Percentiles rank a stretch among this genome's conserved stretches.
These are phyloP conservation scores for Elaphurus davidianus DNA, from an alignment of 2,113 vertebrate genomes.

Conservation along the genomic window DNA sequence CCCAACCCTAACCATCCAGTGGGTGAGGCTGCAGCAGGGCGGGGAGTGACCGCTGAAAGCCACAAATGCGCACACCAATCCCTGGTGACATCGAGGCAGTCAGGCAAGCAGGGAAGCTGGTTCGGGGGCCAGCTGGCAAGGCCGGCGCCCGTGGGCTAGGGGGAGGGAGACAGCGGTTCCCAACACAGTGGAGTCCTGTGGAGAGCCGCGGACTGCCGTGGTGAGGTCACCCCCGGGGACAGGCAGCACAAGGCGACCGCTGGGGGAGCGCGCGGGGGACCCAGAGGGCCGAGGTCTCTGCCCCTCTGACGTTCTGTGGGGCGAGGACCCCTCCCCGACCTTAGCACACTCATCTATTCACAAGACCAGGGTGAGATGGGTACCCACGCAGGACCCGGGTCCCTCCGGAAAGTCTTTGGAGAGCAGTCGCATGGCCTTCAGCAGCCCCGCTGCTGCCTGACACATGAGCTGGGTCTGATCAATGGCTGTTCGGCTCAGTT, in stretches of 20 bases:
- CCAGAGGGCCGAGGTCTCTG: conserved; percentile 29
- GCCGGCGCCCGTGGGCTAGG: background rate
- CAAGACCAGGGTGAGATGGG: background rate
- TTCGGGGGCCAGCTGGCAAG: background rate
- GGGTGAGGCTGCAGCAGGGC: background rate
- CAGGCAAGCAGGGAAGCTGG: background rate
- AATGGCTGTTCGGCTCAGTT: background rate
- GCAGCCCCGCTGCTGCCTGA: background rate
- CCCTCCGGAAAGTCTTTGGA: background rate
- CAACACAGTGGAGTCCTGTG: conserved; percentile 6
- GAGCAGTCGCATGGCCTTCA: background rate
- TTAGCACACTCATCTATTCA: background rate
- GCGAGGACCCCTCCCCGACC: background rate
- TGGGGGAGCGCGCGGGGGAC: background rate
- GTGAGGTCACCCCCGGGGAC: conserved; percentile 45
- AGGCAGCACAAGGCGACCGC: background rate
- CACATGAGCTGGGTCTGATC: background rate
- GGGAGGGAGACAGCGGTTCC: background rate
- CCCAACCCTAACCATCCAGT: background rate
- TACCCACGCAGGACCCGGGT: background rate
- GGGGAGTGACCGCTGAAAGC: conserved; percentile 23
- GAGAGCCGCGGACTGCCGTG: background rate
- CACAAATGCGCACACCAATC: conserved; percentile 50
- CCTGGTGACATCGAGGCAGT: conserved; percentile 4
- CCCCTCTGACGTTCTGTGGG: background rate